Percentiles rank a stretch among this genome's conserved stretches.
These are phyloP conservation scores for Halcyon badia DNA, from an alignment of 2,797 vertebrate species.

Conservation along the genomic window DNA sequence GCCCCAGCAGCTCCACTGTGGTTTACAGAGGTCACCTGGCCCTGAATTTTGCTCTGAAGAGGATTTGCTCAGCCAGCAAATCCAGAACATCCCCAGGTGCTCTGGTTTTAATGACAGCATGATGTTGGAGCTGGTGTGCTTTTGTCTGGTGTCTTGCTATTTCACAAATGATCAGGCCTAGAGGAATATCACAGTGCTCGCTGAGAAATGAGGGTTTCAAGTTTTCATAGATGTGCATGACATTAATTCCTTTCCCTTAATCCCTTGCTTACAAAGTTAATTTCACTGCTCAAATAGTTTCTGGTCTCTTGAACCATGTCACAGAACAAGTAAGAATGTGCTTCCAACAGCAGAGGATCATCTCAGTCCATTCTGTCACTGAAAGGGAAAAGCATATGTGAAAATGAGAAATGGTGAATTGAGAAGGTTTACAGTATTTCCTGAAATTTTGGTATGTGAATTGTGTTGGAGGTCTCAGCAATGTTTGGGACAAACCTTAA, in stretches of 20 bases:
- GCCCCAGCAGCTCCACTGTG: neutral
- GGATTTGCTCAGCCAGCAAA: neutral
- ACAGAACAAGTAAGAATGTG: neutral
- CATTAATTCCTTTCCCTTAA: neutral
- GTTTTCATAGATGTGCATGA: neutral
- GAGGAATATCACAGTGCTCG: neutral
- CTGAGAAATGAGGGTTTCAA: neutral
- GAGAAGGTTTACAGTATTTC: neutral
- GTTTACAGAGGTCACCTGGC: neutral
- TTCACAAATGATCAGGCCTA: neutral
- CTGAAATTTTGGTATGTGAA: neutral
- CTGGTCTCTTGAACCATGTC: neutral
- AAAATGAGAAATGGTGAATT: neutral
- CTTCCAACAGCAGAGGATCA: neutral
- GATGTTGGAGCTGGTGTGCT: accelerated
- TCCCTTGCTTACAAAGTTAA: neutral
- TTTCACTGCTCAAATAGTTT: neutral
- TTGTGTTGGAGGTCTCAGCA: neutral
- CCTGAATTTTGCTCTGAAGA: neutral
- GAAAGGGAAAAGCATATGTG: neutral
- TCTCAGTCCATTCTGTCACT: neutral
- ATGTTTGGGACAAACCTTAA: neutral
- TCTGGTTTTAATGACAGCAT: neutral
- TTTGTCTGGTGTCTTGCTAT: neutral
- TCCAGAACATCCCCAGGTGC: neutral